Evolutionary conservation across 1,140 invertebrate species (phyloP).

Genomic region (Drosophila leontia): DNA sequence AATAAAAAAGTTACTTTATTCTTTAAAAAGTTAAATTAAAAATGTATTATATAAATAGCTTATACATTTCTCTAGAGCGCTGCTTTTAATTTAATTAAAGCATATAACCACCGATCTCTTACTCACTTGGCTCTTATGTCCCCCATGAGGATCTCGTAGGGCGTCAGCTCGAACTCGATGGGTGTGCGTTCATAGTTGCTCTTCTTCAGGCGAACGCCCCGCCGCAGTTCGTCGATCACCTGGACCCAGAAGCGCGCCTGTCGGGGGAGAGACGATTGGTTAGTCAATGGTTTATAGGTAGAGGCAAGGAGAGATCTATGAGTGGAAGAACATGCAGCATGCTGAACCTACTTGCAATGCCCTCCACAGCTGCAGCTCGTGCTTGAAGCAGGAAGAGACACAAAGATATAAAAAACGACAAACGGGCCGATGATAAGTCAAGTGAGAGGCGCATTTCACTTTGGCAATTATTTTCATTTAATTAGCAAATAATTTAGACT

Average conservation of each 20-base stretch:
- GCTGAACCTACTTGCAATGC: conserved; percentile 89
- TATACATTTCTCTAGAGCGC: background rate
- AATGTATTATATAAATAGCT: background rate
- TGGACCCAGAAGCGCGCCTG: conserved; percentile 98
- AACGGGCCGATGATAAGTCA: conserved; percentile 5
- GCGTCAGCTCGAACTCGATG: conserved; percentile 97
- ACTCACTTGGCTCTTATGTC: conserved; percentile 94
- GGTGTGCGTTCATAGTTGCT: conserved; percentile 90
- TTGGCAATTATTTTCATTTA: conserved; percentile 72
- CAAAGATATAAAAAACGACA: conserved; percentile 4
- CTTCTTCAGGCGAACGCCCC: conserved; percentile 96
- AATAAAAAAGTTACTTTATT: background rate
- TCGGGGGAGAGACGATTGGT: background rate
- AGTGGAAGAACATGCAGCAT: conserved; percentile 15
- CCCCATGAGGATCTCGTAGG: conserved; percentile 98
- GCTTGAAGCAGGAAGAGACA: conserved; percentile 70
- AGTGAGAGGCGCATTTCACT: conserved; percentile 62
- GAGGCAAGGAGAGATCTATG: background rate
- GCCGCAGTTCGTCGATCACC: conserved; percentile 93
- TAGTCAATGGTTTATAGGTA: background rate
- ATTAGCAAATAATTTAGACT: conserved; percentile 59
- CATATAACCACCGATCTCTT: background rate
- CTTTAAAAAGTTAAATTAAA: background rate
- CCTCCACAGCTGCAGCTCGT: conserved; percentile 90
- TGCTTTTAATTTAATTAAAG: conserved; percentile 6